Percentiles rank a stretch among this genome's conserved stretches.
Evolutionary conservation across 2,797 vertebrate genomes (phyloP).

Genomic region (Melanotaenia parkinsoni): DNA sequence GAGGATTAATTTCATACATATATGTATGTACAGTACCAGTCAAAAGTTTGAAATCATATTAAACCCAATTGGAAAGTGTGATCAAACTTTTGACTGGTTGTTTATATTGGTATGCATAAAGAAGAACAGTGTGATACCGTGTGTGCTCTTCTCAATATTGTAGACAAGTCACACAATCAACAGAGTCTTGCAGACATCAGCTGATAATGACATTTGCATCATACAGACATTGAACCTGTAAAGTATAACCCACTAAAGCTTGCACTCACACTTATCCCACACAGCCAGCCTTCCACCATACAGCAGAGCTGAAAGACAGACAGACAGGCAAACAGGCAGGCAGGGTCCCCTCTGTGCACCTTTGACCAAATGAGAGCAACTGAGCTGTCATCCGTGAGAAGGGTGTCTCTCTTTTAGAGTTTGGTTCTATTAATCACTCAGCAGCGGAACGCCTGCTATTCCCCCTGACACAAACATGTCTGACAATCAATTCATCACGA

Average conservation of each 20-base stretch:
- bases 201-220: neutral
- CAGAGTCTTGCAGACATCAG: neutral
- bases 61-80: no score
- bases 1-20: neutral
- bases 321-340: constrained; percentile 16
- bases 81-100: no score
- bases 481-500: constrained; percentile 68
- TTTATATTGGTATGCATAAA: neutral
- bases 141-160: neutral
- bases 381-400: constrained; percentile 52
- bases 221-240: neutral
- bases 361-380: constrained; percentile 55
- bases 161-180: neutral
- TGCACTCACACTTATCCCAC: neutral
- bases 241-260: neutral
- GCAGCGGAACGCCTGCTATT: constrained; percentile 35
- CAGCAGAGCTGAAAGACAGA: constrained; percentile 7
- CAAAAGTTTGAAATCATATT: no score
- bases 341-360: constrained; percentile 22
- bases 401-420: constrained; percentile 49
- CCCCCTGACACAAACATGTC: constrained; percentile 56
- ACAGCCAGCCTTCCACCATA: constrained; percentile 8
- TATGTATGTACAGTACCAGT: no score
- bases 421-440: constrained; percentile 64
- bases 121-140: neutral